phyloP scores from a whole-genome alignment of 2,888 invertebrate species.

The Gnatocerus cornutus region DNA sequence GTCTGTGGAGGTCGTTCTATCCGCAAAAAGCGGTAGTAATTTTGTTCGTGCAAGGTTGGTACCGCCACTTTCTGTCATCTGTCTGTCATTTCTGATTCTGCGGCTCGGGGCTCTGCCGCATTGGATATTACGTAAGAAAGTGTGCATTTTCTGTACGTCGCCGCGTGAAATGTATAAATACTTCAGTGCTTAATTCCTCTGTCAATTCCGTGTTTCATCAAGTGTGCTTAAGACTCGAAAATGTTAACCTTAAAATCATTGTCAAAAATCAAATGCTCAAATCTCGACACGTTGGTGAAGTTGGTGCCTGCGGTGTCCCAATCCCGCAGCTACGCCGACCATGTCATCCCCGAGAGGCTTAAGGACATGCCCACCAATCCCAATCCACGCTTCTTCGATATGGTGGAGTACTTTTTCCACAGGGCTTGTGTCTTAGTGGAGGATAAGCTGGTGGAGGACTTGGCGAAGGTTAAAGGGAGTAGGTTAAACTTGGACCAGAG shows the following conservation, averaged over 20 bases:
- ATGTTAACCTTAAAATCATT: constrained; percentile 39
- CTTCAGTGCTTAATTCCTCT: constrained; percentile 3
- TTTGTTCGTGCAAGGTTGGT: too few species aligned
- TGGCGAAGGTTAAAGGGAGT: constrained; percentile 77
- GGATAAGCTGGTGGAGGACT: constrained; percentile 91
- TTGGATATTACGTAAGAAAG: constrained; percentile 25
- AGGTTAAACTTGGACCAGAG: constrained; percentile 88
- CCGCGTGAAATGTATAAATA: constrained; percentile 37
- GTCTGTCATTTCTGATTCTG: too few species aligned
- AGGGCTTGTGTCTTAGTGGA: constrained; percentile 93
- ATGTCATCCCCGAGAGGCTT: constrained; percentile 88
- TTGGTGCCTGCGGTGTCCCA: constrained; percentile 12
- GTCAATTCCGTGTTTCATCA: not conserved
- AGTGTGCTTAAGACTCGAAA: constrained; percentile 3
- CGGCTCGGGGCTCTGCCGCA: not conserved
- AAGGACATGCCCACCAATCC: constrained; percentile 85
- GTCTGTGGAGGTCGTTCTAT: too few species aligned
- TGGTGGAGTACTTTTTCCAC: constrained; percentile 99
- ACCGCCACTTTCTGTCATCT: too few species aligned
- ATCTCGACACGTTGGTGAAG: constrained; percentile 33
- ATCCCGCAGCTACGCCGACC: constrained; percentile 61
- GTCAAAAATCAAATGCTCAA: constrained; percentile 22
- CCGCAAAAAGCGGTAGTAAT: too few species aligned
- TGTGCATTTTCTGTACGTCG: constrained; percentile 1
- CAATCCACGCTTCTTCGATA: constrained; percentile 95